phyloP scores from a whole-genome alignment of 2,888 invertebrate genomes.

The Meta bourneti region DNA sequence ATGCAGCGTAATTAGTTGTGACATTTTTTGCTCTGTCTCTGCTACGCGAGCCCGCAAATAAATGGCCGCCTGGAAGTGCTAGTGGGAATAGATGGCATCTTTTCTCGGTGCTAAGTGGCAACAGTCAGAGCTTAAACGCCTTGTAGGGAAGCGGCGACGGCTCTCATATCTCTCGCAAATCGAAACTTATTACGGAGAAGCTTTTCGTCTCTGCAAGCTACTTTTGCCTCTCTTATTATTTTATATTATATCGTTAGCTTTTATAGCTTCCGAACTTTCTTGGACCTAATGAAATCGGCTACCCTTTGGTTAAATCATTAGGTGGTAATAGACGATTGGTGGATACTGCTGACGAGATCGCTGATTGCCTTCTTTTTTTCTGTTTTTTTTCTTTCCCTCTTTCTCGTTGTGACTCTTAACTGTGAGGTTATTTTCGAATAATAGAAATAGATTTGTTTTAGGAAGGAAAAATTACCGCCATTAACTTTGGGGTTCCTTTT shows the following conservation, averaged over 20 bases:
- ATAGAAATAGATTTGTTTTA: background rate
- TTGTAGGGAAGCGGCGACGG: conserved; percentile 64
- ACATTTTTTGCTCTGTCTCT: conserved; percentile 73
- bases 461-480: background rate
- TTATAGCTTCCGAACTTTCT: conserved; percentile 70
- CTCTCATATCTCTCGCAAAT: conserved; percentile 74
- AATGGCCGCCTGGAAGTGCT: conserved; percentile 66
- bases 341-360: conserved; percentile 13
- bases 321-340: conserved; percentile 72
- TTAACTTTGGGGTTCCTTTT: background rate
- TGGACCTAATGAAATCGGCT: conserved; percentile 69
- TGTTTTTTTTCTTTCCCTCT: background rate
- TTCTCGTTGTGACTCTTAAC: background rate
- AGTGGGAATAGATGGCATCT: conserved; percentile 75
- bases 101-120: conserved; percentile 72
- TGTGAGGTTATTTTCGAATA: conserved; percentile 1
- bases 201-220: conserved; percentile 15
- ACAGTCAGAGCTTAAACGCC: conserved; percentile 73
- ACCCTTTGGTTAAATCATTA: conserved; percentile 76
- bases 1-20: conserved; percentile 70
- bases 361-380: conserved; percentile 3
- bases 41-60: conserved; percentile 66
- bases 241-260: conserved; percentile 76
- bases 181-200: conserved; percentile 72
- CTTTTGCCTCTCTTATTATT: conserved; percentile 62